Evolutionary conservation across 2,113 vertebrate genomes (phyloP).

Genomic region (Callocephalon fimbriatum): DNA sequence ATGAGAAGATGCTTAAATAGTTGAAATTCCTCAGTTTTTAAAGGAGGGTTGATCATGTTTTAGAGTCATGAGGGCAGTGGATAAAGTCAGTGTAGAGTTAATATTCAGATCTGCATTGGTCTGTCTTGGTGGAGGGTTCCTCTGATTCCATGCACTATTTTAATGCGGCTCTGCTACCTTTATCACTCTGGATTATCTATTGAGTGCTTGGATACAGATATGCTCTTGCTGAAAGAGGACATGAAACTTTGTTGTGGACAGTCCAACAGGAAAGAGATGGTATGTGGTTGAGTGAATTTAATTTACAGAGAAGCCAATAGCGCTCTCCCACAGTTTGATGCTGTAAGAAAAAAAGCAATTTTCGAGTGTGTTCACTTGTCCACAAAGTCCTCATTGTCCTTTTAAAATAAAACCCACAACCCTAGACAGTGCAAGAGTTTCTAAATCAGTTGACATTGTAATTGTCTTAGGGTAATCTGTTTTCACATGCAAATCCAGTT

Average conservation of each 20-base stretch:
- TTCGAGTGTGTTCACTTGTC: not conserved
- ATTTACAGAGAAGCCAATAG: not conserved
- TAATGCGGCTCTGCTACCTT: not conserved
- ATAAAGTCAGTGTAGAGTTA: not conserved
- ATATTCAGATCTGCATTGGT: not conserved
- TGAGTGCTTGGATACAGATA: not conserved
- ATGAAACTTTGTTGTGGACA: not conserved
- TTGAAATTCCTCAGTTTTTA: not conserved
- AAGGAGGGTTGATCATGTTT: not conserved
- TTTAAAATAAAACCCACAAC: not conserved
- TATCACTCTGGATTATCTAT: not conserved
- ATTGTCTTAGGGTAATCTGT: conserved; percentile 30
- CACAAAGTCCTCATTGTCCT: not conserved
- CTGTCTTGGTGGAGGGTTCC: not conserved
- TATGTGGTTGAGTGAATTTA: not conserved
- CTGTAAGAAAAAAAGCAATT: not conserved
- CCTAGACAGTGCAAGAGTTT: not conserved
- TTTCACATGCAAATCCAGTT: conserved; percentile 60
- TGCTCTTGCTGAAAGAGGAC: not conserved
- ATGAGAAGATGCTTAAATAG: not conserved
- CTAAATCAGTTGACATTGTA: conserved; percentile 17
- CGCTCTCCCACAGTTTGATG: not conserved
- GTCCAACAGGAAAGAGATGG: not conserved
- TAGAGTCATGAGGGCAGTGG: not conserved
- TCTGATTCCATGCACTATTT: not conserved